A percentile compares a stretch with the other conserved stretches of the same genome.
These are phyloP conservation scores for Myotis yumanensis DNA, from an alignment of 2,113 vertebrate genomes.

Conservation along the genomic window DNA sequence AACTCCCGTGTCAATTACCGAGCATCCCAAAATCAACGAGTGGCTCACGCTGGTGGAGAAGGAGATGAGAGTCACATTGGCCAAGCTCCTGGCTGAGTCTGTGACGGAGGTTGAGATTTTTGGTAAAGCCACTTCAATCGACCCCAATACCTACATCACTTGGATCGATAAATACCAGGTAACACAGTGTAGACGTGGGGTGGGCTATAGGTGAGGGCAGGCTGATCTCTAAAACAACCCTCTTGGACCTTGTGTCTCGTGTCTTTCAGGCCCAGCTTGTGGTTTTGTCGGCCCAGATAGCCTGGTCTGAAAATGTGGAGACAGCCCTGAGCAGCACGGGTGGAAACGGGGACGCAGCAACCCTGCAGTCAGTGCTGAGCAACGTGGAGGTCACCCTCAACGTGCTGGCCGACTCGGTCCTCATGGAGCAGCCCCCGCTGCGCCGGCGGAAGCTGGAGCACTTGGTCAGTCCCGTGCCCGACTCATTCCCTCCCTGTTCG, in stretches of 20 bases:
- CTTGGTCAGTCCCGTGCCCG: conserved; percentile 84
- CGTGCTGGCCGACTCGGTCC: conserved; percentile 95
- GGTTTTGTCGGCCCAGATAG: conserved; percentile 96
- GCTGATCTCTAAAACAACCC: not conserved
- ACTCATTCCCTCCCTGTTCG: rapidly evolving
- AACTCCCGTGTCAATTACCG: conserved; percentile 94
- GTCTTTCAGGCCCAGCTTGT: conserved; percentile 94
- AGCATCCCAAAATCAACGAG: conserved; percentile 99
- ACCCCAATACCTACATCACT: conserved; percentile 93
- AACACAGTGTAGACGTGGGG: not conserved
- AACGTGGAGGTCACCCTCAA: conserved; percentile 97
- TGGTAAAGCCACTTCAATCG: conserved; percentile 92
- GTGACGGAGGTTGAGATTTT: conserved; percentile 95
- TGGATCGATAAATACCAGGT: conserved; percentile 99
- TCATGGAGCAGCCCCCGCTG: conserved; percentile 98
- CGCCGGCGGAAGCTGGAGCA: conserved; percentile 97
- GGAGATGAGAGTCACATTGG: conserved; percentile 97
- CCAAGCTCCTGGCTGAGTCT: conserved; percentile 95
- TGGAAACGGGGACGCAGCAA: conserved; percentile 82
- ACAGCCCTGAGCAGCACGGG: conserved; percentile 87
- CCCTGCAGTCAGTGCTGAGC: conserved; percentile 89
- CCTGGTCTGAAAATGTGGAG: conserved; percentile 98
- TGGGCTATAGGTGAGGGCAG: rapidly evolving
- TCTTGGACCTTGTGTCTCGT: not conserved
- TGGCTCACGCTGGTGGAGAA: conserved; percentile 98